phyloP scores from a whole-genome alignment of 2,888 invertebrate genomes.

The Reticulitermes lucifugus region DNA sequence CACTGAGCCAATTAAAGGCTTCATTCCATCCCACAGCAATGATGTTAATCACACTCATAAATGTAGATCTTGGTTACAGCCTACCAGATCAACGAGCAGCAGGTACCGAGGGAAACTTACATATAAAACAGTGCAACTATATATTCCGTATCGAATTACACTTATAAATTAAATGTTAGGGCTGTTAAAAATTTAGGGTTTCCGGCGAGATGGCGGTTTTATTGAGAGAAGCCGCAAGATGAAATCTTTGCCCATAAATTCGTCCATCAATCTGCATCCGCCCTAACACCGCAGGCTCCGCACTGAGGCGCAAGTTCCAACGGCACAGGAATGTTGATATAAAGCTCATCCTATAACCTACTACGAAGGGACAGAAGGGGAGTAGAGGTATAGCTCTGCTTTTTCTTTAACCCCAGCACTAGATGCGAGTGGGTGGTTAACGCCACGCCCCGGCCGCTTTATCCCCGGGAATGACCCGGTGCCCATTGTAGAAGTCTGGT shows the following conservation, averaged over 20 bases:
- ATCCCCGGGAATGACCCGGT: too few species aligned
- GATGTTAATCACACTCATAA: not conserved
- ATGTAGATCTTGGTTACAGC: not conserved
- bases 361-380: too few species aligned
- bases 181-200: not conserved
- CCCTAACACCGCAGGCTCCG: not conserved
- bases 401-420: too few species aligned
- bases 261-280: not conserved
- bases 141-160: not conserved
- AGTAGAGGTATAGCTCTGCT: too few species aligned
- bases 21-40: not conserved
- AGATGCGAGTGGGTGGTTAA: too few species aligned
- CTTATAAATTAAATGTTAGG: not conserved
- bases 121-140: not conserved
- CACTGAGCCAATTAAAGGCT: not conserved
- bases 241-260: not conserved
- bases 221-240: not conserved
- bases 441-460: too few species aligned
- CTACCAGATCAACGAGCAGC: too few species aligned
- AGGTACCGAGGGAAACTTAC: not conserved
- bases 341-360: too few species aligned
- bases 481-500: too few species aligned
- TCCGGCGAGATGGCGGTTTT: not conserved
- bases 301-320: not conserved
- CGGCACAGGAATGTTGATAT: not conserved